Percentiles rank a stretch among this genome's conserved stretches.
Evolutionary conservation across 2,113 vertebrate genomes (phyloP).

Genomic region (Ammodytes marinus): DNA sequence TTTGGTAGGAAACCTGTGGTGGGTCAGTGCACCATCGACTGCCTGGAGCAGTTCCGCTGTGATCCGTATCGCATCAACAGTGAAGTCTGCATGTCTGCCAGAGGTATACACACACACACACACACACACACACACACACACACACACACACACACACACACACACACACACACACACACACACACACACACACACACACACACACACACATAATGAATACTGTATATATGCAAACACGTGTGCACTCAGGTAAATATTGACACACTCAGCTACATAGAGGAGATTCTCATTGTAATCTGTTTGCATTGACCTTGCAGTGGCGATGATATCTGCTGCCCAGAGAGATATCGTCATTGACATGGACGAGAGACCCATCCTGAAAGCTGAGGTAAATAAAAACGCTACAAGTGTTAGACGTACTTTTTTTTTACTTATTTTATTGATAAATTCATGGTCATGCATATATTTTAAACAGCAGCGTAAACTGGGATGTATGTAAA

Average conservation of each 20-base stretch:
- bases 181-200: not conserved
- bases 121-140: not conserved
- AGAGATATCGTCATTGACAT: constrained; percentile 90
- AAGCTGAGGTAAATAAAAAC: constrained; percentile 87
- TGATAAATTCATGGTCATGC: not conserved
- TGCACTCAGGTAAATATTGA: too few species aligned
- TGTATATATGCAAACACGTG: too few species aligned
- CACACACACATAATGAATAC: too few species aligned
- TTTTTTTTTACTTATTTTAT: not conserved
- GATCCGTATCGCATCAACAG: constrained; percentile 88
- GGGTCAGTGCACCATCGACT: constrained; percentile 94
- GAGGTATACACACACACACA: constrained; percentile 83
- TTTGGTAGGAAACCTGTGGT: constrained; percentile 96
- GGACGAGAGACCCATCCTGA: constrained; percentile 87
- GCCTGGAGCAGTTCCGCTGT: constrained; percentile 91
- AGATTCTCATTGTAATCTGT: not conserved
- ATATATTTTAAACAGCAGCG: too few species aligned
- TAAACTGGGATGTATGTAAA: too few species aligned
- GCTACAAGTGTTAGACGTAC: not conserved
- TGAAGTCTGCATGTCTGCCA: constrained; percentile 89
- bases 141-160: not conserved
- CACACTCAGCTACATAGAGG: too few species aligned
- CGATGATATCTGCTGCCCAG: constrained; percentile 86
- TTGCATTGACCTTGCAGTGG: constrained; percentile 80
- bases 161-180: not conserved